Conservation (phyloP, 2,888 invertebrate genomes). For the Allolobophora icterica region DNA sequence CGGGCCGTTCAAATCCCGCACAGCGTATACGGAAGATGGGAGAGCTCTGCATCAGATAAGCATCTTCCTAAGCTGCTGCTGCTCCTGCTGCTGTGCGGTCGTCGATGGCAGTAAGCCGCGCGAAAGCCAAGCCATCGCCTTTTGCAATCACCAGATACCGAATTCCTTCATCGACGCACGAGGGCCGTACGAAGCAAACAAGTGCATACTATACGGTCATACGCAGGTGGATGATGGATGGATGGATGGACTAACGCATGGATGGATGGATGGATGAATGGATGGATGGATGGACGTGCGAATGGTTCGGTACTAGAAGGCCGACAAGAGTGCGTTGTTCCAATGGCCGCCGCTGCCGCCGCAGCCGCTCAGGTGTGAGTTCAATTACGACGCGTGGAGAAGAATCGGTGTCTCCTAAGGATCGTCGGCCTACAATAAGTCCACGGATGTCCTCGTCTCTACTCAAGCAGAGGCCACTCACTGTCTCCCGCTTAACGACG, state of each 20-base stretch:
- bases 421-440: background rate
- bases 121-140: slow-evolving; percentile 2
- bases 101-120: background rate
- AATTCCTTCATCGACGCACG: slow-evolving; percentile 3
- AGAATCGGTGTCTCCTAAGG: background rate
- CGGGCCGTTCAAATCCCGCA: background rate
- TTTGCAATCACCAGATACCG: background rate
- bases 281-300: background rate
- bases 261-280: background rate
- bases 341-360: background rate
- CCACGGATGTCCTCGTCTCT: background rate
- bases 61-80: background rate
- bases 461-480: too few relatives aligned
- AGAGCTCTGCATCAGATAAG: background rate
- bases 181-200: background rate
- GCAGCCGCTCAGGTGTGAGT: background rate
- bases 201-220: background rate
- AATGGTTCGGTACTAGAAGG: too few relatives aligned
- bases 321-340: background rate
- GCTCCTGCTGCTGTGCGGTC: background rate
- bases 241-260: background rate
- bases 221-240: background rate
- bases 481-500: background rate
- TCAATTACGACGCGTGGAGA: background rate
- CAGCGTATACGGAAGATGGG: background rate